These are phyloP conservation scores for Ceratosolen solmsi DNA, from an alignment of 1,140 invertebrate species.

Conservation along the genomic window DNA sequence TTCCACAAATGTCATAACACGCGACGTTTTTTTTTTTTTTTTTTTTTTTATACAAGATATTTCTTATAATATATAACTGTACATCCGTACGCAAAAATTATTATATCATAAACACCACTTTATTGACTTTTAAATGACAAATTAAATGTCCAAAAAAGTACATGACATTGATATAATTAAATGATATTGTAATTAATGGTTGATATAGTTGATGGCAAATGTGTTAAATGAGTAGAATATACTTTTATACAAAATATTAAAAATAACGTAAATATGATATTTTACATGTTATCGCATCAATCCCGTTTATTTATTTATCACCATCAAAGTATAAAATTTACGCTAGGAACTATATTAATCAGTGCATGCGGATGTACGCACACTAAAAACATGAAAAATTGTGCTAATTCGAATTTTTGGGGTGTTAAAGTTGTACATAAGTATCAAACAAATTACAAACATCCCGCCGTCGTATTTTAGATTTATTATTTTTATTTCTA, in stretches of 20 bases:
- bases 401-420: slow-evolving; percentile 34
- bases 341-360: slow-evolving; percentile 48
- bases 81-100: slow-evolving; percentile 6
- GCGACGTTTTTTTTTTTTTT: too few species aligned
- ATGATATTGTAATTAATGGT: neutral
- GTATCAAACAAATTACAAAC: neutral
- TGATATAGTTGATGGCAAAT: neutral
- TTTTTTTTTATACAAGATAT: slow-evolving; percentile 40
- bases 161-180: neutral
- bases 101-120: neutral
- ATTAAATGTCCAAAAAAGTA: neutral
- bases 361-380: slow-evolving; percentile 11
- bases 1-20: neutral
- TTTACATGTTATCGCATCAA: slow-evolving; percentile 18
- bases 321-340: slow-evolving; percentile 41
- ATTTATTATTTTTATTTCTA: slow-evolving; percentile 14
- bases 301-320: slow-evolving; percentile 36
- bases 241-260: neutral
- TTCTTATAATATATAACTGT: slow-evolving; percentile 10
- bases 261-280: slow-evolving; percentile 12
- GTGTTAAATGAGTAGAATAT: slow-evolving; percentile 21
- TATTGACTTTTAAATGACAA: slow-evolving; percentile 26
- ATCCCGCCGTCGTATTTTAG: neutral
- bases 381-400: slow-evolving; percentile 38
- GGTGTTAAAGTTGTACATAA: neutral